Conservation (phyloP, 2,113 vertebrate species). For the Emberiza fucata region DNA sequence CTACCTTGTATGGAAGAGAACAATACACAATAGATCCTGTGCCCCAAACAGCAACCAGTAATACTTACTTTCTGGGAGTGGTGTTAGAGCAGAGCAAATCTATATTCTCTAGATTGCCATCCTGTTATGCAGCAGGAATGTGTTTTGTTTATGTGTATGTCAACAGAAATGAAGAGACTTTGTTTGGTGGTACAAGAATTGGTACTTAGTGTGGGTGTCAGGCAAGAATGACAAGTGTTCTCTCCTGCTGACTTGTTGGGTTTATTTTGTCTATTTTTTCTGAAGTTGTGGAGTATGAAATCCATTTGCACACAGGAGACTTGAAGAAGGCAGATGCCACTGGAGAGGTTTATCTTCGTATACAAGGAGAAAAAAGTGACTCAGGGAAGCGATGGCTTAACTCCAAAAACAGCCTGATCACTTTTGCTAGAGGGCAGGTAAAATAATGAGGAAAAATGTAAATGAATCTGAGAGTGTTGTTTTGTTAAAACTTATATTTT, state of each 20-base stretch:
- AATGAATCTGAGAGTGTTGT: background rate
- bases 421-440: constrained; percentile 65
- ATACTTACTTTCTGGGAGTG: background rate
- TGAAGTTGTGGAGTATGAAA: constrained; percentile 61
- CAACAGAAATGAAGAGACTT: background rate
- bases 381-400: constrained; percentile 46
- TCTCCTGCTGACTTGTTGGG: background rate
- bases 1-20: background rate
- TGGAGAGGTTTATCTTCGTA: constrained; percentile 45
- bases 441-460: background rate
- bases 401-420: background rate
- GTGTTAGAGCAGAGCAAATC: background rate
- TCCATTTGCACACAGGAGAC: constrained; percentile 62
- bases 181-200: background rate
- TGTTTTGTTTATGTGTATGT: background rate
- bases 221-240: background rate
- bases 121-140: background rate
- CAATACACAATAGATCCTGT: background rate
- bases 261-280: background rate
- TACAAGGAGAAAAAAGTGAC: constrained; percentile 60
- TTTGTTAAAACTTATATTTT: background rate
- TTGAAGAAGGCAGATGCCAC: constrained; percentile 40
- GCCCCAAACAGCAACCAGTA: background rate
- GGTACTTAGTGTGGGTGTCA: background rate
- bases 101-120: background rate